Percentiles rank a stretch among this genome's conserved stretches.
Conservation (phyloP, 2,113 vertebrate species). For the Pelodiscus sinensis region DNA sequence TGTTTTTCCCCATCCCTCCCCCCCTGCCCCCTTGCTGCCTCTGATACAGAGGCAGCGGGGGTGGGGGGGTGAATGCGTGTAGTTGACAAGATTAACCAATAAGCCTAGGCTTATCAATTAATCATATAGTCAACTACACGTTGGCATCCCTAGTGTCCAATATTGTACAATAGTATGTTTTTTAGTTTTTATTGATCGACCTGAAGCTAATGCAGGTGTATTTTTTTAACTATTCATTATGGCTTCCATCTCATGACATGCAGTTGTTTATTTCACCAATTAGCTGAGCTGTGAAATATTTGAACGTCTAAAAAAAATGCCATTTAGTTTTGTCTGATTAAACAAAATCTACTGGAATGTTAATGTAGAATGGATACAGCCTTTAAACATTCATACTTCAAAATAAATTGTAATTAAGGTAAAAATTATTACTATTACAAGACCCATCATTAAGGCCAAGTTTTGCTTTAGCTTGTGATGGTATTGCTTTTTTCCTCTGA, state of each 20-base stretch:
- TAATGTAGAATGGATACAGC: constrained; percentile 13
- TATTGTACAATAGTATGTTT: background rate
- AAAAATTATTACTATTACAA: background rate
- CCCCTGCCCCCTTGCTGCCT: too few species aligned
- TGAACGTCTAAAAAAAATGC: background rate
- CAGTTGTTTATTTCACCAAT: background rate
- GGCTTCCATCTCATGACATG: background rate
- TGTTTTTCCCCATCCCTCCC: too few species aligned
- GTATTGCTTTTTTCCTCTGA: background rate
- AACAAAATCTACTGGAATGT: background rate
- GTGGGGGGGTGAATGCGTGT: background rate
- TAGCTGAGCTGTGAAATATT: constrained; percentile 21
- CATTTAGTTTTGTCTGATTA: background rate
- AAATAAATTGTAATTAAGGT: rapidly evolving
- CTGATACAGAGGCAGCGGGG: too few species aligned
- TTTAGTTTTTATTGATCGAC: background rate
- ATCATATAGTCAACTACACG: too few species aligned
- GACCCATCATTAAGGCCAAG: background rate
- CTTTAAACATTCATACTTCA: background rate
- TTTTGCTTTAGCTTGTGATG: rapidly evolving
- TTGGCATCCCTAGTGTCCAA: background rate
- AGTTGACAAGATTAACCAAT: background rate
- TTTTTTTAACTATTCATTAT: background rate
- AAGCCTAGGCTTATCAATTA: too few species aligned
- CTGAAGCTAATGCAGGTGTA: background rate